phyloP scores from a whole-genome alignment of 2,888 invertebrate species.

The Macaria notata region DNA sequence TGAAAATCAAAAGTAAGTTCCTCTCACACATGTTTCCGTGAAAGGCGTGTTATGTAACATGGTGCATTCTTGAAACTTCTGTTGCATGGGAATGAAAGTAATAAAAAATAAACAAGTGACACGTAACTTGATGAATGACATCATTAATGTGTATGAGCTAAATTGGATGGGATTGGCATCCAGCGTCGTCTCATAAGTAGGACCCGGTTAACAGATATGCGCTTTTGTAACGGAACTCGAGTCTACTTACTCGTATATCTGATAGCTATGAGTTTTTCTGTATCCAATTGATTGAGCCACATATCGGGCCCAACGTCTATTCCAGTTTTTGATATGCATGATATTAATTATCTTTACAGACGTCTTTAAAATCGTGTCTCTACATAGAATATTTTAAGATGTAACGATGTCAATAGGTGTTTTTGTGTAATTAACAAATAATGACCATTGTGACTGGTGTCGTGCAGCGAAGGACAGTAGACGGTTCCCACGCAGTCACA shows the following conservation, averaged over 20 bases:
- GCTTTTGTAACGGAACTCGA: conserved; percentile 20
- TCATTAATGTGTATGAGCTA: conserved; percentile 20
- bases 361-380: neutral
- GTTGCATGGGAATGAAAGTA: conserved; percentile 30
- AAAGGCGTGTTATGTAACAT: conserved; percentile 19
- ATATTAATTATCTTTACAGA: no score
- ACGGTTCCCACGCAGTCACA: conserved; percentile 81
- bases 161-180: conserved; percentile 21
- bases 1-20: conserved; percentile 96
- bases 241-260: conserved; percentile 8
- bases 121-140: conserved; percentile 29
- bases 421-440: conserved; percentile 29
- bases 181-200: conserved; percentile 13
- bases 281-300: neutral
- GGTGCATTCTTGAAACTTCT: conserved; percentile 28
- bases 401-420: conserved; percentile 20
- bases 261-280: neutral
- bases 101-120: conserved; percentile 23
- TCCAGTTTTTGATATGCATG: neutral
- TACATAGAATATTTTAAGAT: conserved; percentile 5
- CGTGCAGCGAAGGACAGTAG: conserved; percentile 71
- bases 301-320: neutral
- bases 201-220: conserved; percentile 19
- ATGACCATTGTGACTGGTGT: conserved; percentile 50
- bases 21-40: conserved; percentile 22